A percentile compares a stretch with the other conserved stretches of the same genome.
Conservation (phyloP, 2,888 invertebrate genomes). For the Helicoverpa assulta region DNA sequence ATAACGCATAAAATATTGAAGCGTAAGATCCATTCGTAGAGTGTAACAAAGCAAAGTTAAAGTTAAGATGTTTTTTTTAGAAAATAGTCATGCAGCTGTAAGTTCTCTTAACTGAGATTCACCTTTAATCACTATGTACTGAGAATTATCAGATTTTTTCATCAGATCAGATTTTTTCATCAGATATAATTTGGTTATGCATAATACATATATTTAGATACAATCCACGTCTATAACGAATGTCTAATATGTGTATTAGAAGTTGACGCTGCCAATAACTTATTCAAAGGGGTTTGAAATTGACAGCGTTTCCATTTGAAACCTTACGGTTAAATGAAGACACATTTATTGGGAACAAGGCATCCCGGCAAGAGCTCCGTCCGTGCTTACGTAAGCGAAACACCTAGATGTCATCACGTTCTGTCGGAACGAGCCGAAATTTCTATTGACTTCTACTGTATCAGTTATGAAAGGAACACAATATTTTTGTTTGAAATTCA, state of each 20-base stretch:
- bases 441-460: slow-evolving; percentile 36
- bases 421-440: slow-evolving; percentile 29
- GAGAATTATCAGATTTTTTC: no score
- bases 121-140: no score
- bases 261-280: background rate
- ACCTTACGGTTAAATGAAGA: slow-evolving; percentile 5
- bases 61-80: no score
- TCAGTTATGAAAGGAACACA: slow-evolving; percentile 44
- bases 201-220: no score
- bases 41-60: no score
- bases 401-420: slow-evolving; percentile 37
- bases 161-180: no score
- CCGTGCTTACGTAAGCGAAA: slow-evolving; percentile 43
- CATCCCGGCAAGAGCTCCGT: slow-evolving; percentile 14
- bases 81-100: no score
- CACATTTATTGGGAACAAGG: slow-evolving; percentile 24
- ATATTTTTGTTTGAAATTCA: slow-evolving; percentile 38
- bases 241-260: background rate
- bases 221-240: background rate
- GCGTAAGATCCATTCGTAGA: no score
- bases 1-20: no score
- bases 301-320: slow-evolving; percentile 2
- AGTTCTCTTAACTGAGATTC: no score
- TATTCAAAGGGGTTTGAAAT: slow-evolving; percentile 1
- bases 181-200: no score